Evolutionary conservation across 1,140 invertebrate genomes (phyloP).

Genomic region (Whitmania pigra): DNA sequence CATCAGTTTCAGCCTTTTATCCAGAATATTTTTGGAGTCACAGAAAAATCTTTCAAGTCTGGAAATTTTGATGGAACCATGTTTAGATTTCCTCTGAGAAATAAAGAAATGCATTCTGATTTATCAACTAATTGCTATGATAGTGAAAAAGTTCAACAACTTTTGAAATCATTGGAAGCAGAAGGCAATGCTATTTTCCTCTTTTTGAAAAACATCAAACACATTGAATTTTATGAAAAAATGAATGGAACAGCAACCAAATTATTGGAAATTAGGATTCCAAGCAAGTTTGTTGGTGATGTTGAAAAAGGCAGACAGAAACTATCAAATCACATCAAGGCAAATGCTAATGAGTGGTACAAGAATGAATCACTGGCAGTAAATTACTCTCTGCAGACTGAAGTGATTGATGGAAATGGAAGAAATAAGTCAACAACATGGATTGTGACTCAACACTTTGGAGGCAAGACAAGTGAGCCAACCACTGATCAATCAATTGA

Average conservation of each 20-base stretch:
- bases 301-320: neutral
- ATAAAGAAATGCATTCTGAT: constrained; percentile 14
- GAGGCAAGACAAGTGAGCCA: constrained; percentile 7
- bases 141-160: neutral
- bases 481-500: neutral
- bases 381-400: neutral
- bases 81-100: constrained; percentile 20
- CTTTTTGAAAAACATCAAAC: constrained; percentile 13
- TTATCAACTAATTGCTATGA: constrained; percentile 4
- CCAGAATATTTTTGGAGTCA: constrained; percentile 14
- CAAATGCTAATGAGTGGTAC: neutral
- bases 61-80: constrained; percentile 13
- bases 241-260: neutral
- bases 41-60: neutral
- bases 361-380: neutral
- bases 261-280: constrained; percentile 4
- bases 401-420: neutral
- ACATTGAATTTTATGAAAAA: constrained; percentile 13
- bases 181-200: constrained; percentile 4
- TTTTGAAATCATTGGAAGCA: constrained; percentile 11
- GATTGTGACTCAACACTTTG: constrained; percentile 17
- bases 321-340: neutral
- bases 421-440: neutral
- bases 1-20: constrained; percentile 18
- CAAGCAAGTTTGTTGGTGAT: neutral